Conservation (phyloP, 2,888 invertebrate genomes). For the Apamea anceps region DNA sequence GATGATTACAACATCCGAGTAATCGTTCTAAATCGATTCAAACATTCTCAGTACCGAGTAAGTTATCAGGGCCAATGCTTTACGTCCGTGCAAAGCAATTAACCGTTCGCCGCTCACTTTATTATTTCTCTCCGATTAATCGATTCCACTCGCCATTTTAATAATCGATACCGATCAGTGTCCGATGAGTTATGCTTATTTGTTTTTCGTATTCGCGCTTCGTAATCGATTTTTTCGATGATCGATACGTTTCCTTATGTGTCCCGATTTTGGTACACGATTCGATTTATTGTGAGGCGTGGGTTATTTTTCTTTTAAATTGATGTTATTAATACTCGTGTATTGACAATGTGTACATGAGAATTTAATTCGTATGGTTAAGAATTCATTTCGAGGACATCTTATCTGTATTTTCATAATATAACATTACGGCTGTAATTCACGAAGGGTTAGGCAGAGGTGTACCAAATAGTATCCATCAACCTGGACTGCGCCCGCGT, state of each 20-base stretch:
- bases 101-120: conserved; percentile 80
- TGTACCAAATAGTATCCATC: too few species aligned
- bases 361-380: conserved; percentile 41
- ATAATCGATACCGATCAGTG: conserved; percentile 86
- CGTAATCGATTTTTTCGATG: conserved; percentile 72
- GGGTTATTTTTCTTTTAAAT: conserved; percentile 52
- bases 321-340: conserved; percentile 54
- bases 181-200: conserved; percentile 86
- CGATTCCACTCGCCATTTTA: conserved; percentile 85
- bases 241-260: conserved; percentile 66
- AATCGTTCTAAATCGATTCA: conserved; percentile 64
- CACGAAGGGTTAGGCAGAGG: neutral
- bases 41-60: conserved; percentile 71
- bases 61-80: conserved; percentile 81
- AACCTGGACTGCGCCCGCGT: too few species aligned
- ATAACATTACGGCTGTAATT: neutral
- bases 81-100: conserved; percentile 86
- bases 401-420: conserved; percentile 7
- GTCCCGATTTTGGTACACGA: conserved; percentile 64
- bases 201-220: conserved; percentile 80
- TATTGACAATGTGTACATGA: conserved; percentile 43
- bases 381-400: conserved; percentile 38
- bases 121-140: conserved; percentile 86
- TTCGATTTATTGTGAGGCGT: conserved; percentile 71
- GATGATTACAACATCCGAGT: conserved; percentile 61